phyloP scores from a whole-genome alignment of 2,113 vertebrate genomes.

The Erpornis zantholeuca region DNA sequence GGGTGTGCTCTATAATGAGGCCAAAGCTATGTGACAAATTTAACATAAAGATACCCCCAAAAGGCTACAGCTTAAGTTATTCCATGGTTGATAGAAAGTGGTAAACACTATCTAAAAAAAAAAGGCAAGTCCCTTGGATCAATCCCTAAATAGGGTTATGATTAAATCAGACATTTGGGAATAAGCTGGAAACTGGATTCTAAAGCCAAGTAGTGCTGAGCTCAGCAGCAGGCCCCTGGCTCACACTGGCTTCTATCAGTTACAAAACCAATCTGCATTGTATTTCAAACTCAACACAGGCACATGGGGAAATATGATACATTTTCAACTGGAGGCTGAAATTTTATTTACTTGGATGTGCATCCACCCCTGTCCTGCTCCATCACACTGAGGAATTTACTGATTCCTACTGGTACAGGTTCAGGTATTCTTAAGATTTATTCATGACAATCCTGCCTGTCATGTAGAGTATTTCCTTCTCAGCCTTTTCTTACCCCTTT shows the following conservation, averaged over 20 bases:
- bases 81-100: background rate
- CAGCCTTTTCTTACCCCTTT: background rate
- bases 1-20: background rate
- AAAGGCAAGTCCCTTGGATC: slow-evolving; percentile 26
- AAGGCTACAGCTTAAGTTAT: slow-evolving; percentile 11
- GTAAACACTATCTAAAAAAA: background rate
- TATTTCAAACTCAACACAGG: background rate
- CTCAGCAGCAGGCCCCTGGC: slow-evolving; percentile 30
- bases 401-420: background rate
- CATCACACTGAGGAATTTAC: background rate
- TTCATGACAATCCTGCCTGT: background rate
- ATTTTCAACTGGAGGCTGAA: background rate
- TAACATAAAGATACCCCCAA: background rate
- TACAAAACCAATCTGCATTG: slow-evolving; percentile 24
- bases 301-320: background rate
- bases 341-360: background rate
- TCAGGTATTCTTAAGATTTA: background rate
- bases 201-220: slow-evolving; percentile 33
- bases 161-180: slow-evolving; percentile 43
- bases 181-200: slow-evolving; percentile 25
- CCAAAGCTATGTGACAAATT: background rate
- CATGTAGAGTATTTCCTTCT: background rate
- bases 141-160: slow-evolving; percentile 29
- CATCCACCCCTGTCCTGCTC: background rate
- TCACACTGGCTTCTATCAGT: background rate